Evolutionary conservation across 2,888 invertebrate species (phyloP).

Genomic region (Matsumyia berberina): DNA sequence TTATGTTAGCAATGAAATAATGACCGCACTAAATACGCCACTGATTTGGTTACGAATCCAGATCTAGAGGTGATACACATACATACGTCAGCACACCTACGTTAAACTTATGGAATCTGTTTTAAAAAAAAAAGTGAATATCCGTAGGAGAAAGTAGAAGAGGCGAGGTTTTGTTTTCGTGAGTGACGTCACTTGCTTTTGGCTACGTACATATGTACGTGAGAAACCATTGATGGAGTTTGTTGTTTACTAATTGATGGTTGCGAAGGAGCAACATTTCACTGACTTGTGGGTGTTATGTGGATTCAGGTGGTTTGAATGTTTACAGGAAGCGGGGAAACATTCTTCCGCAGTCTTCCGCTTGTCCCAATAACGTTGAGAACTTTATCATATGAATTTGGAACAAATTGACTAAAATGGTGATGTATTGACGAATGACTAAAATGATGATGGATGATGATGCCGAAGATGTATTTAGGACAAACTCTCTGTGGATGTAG

Average conservation of each 20-base stretch:
- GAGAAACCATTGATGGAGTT: constrained; percentile 31
- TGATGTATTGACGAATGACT: too few relatives aligned
- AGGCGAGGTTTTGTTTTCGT: constrained; percentile 44
- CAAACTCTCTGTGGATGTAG: neutral
- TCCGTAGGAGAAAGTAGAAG: neutral
- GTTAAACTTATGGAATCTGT: constrained; percentile 26
- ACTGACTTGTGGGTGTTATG: constrained; percentile 4
- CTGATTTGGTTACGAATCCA: constrained; percentile 50
- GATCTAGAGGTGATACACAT: constrained; percentile 6
- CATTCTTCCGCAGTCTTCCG: neutral
- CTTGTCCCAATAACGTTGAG: neutral
- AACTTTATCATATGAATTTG: too few relatives aligned
- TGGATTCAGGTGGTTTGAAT: constrained; percentile 29
- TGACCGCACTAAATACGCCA: constrained; percentile 65
- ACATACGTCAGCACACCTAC: constrained; percentile 50
- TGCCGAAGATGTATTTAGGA: neutral
- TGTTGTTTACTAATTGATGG: constrained; percentile 28
- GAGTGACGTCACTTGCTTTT: constrained; percentile 48
- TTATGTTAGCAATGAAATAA: constrained; percentile 58
- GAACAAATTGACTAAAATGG: too few relatives aligned
- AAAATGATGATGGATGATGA: too few relatives aligned
- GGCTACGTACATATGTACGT: constrained; percentile 12
- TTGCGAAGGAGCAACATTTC: constrained; percentile 19
- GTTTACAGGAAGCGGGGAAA: neutral
- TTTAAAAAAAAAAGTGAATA: constrained; percentile 10